Evolutionary conservation across 2,113 vertebrate genomes (phyloP), one percentile per base, ranked within the genome.

Genomic region (Sorex araneus): DNA sequence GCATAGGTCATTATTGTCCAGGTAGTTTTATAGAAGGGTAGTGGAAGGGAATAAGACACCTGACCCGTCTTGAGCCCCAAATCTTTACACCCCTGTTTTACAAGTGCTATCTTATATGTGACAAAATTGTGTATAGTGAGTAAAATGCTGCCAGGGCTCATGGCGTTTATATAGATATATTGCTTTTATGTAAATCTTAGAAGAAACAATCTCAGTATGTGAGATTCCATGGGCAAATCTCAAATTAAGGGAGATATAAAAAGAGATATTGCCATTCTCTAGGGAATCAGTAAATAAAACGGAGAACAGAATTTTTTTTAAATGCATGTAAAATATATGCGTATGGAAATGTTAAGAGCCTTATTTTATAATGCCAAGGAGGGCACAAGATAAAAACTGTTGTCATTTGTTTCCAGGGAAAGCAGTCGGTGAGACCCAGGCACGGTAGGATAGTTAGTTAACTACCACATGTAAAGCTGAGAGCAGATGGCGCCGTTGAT

Each of bases 401-500:
- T 97, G 97, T 97, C 97, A 97, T 98, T 98, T 98, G 96, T 98
- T 97, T 98, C 97, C 97, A 97, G 97, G 97, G 97, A 97, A 96
- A 98, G 97, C 97, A 98, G 97, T 98, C 97, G 96, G 97, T 97
- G 97, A 98, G 98, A 98, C 97, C 92, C 96, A 4, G 97, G 98
- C 98, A 97, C 98, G 98, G 98, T 98, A 98, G 98, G 98, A 97
- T 96, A 98, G 98, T 98, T 98, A 98, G 98, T 94, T 98, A 97
- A 98, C 96, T 98, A 97, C 97, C 97, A 98, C 98, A 98, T 98
- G 98, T 97, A 98, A 98, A 98, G 96, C 97, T 97, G 98, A 98
- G 98, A 98, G 98, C 98, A 98, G 98, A 98, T 98, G 98, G 98
- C 97, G 97, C 98, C 96, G 97, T 97, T 98, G 98, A 98, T 98